Percentiles rank a stretch among this genome's conserved stretches.
Evolutionary conservation across 2,797 vertebrate genomes (phyloP).

Genomic region (Knipowitschia caucasica): DNA sequence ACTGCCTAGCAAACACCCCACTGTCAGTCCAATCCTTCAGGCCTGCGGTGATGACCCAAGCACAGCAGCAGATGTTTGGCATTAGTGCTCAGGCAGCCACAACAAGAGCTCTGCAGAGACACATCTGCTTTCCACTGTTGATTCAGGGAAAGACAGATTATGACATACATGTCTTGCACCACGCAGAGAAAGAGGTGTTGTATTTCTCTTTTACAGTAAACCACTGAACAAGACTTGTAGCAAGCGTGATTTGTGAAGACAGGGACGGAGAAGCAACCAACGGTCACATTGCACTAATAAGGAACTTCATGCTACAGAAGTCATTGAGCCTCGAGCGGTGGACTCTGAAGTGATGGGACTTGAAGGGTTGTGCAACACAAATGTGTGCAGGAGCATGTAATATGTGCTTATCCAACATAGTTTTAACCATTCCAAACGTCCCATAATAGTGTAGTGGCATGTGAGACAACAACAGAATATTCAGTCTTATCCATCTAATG

Average conservation of each 20-base stretch:
- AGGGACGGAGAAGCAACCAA: not conserved
- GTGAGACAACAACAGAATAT: not conserved
- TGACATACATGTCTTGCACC: slow-evolving; percentile 15
- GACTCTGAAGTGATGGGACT: slow-evolving; percentile 44
- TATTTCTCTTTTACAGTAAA: not conserved
- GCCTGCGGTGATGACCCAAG: slow-evolving; percentile 46
- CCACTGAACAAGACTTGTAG: not conserved
- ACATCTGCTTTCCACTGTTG: slow-evolving; percentile 63
- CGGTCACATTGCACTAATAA: slow-evolving; percentile 12
- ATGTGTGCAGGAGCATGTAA: slow-evolving; percentile 24
- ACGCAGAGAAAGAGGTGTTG: slow-evolving; percentile 1
- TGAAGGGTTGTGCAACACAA: not conserved
- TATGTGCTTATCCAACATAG: slow-evolving; percentile 7
- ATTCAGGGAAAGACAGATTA: slow-evolving; percentile 39
- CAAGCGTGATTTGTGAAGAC: not conserved
- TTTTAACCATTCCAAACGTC: not conserved
- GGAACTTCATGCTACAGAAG: slow-evolving; percentile 32
- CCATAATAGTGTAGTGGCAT: not conserved
- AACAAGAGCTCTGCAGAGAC: slow-evolving; percentile 42
- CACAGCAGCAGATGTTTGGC: slow-evolving; percentile 63
- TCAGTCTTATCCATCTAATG: too few species aligned
- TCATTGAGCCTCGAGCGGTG: slow-evolving; percentile 41
- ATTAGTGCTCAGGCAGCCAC: slow-evolving; percentile 48
- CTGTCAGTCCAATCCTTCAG: slow-evolving; percentile 55
- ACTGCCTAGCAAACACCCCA: slow-evolving; percentile 31